A percentile compares a stretch with the other conserved stretches of the same genome.
These are phyloP conservation scores for Thamnophis sirtalis DNA, from an alignment of 2,113 vertebrate genomes.

Conservation along the genomic window DNA sequence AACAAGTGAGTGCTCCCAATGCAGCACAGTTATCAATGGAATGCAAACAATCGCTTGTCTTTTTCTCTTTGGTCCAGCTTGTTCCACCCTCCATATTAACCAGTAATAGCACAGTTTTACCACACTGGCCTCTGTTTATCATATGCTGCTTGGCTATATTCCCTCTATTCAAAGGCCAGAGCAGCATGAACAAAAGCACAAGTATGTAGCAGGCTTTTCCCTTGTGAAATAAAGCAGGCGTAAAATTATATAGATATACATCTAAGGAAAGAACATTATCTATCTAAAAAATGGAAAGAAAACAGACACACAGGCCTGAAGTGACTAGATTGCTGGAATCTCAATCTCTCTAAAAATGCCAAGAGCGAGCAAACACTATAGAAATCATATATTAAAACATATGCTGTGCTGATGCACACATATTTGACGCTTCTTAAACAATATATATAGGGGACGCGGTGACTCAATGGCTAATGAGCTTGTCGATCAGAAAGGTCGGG, in stretches of 20 bases:
- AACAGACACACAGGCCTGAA: constrained; percentile 4
- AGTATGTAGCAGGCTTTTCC: constrained; percentile 22
- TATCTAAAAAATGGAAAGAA: constrained; percentile 22
- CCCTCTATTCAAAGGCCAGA: constrained; percentile 34
- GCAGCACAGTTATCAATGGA: neutral
- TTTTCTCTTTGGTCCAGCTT: constrained; percentile 17
- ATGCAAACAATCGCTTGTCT: constrained; percentile 22
- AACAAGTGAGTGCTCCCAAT: neutral
- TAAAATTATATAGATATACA: constrained; percentile 11
- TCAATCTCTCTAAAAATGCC: constrained; percentile 6
- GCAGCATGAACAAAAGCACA: constrained; percentile 18
- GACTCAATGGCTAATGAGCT: no score
- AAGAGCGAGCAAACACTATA: constrained; percentile 11
- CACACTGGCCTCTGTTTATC: neutral
- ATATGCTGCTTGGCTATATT: constrained; percentile 22
- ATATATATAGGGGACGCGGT: neutral
- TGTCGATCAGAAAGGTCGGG: no score
- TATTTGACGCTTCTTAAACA: neutral
- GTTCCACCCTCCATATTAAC: constrained; percentile 4
- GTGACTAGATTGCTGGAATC: constrained; percentile 20
- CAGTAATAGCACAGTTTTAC: constrained; percentile 4
- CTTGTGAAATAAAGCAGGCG: constrained; percentile 6
- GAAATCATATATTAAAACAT: neutral
- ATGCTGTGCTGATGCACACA: neutral
- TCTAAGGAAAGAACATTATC: constrained; percentile 19